Evolutionary conservation across 2,888 invertebrate species (phyloP).

Genomic region (Argyresthia albistria): DNA sequence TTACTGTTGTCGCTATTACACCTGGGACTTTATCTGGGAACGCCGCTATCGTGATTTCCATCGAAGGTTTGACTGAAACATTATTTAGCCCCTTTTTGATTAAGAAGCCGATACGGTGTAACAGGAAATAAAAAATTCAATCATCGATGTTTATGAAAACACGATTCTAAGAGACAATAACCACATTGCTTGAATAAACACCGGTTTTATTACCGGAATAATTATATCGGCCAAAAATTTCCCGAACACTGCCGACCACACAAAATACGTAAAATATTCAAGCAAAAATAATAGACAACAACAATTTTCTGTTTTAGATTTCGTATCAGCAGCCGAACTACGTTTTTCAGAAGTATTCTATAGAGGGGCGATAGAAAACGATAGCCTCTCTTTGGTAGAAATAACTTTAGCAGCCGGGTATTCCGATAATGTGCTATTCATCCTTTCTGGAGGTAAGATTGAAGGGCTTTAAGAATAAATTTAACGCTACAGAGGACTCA

Average conservation of each 20-base stretch:
- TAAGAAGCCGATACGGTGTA: conserved; percentile 1
- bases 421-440: conserved; percentile 12
- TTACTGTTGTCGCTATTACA: conserved; percentile 19
- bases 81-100: neutral
- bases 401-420: conserved; percentile 17
- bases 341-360: conserved; percentile 19
- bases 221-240: too few relatives aligned
- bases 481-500: too few relatives aligned
- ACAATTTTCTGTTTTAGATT: too few relatives aligned
- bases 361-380: conserved; percentile 17
- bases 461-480: too few relatives aligned
- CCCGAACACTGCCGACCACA: too few relatives aligned
- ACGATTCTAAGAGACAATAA: too few relatives aligned
- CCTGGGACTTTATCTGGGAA: conserved; percentile 14
- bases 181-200: too few relatives aligned
- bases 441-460: conserved; percentile 20
- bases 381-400: conserved; percentile 11
- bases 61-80: conserved; percentile 13
- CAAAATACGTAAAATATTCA: too few relatives aligned
- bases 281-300: too few relatives aligned
- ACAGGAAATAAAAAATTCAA: conserved; percentile 11
- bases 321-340: conserved; percentile 6
- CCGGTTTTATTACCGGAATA: too few relatives aligned
- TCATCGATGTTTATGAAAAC: too few relatives aligned
- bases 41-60: conserved; percentile 18